A percentile compares a stretch with the other conserved stretches of the same genome.
These are phyloP conservation scores for Orthonyx spaldingii DNA, from an alignment of 2,113 vertebrate species.

Conservation along the genomic window DNA sequence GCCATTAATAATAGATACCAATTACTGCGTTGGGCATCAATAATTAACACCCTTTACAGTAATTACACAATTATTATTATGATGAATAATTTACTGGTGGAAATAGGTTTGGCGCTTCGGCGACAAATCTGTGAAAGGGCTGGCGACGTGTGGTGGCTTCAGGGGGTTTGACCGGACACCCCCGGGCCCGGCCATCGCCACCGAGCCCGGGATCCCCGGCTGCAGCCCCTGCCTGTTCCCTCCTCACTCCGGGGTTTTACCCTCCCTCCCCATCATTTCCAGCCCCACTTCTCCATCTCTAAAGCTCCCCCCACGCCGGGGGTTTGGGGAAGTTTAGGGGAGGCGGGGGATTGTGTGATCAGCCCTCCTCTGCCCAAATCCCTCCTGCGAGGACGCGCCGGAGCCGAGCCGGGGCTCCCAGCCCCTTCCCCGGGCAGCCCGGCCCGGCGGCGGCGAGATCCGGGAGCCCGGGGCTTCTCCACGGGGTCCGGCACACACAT, in stretches of 20 bases:
- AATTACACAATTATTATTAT: constrained; percentile 93
- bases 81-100: constrained; percentile 88
- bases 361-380: not conserved
- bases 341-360: not conserved
- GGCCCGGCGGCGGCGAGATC: not conserved
- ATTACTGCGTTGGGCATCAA: constrained; percentile 87
- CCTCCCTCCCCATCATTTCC: not conserved
- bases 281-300: not conserved
- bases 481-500: not conserved
- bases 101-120: constrained; percentile 56
- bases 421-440: not conserved
- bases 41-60: constrained; percentile 90
- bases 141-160: not conserved
- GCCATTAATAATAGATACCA: constrained; percentile 86
- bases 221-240: not conserved
- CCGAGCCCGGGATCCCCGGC: not conserved
- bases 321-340: not conserved
- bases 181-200: not conserved
- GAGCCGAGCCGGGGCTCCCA: not conserved
- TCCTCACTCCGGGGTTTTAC: not conserved
- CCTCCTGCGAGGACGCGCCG: not conserved
- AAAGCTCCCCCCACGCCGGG: not conserved
- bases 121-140: not conserved
- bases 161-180: not conserved
- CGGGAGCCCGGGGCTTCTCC: not conserved